phyloP scores from a whole-genome alignment of 2,797 vertebrate genomes.

The Sciaenops ocellatus region DNA sequence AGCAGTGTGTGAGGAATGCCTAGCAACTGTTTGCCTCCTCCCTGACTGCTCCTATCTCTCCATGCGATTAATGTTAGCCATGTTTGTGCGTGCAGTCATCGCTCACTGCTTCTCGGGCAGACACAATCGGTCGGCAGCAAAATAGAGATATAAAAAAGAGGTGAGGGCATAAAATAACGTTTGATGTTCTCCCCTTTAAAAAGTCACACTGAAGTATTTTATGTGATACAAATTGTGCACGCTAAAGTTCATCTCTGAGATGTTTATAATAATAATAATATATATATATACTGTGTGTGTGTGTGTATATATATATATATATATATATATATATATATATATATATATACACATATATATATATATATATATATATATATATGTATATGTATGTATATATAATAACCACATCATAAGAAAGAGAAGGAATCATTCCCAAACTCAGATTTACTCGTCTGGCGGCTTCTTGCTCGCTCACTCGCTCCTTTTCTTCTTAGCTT shows the following conservation, averaged over 20 bases:
- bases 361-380: no score
- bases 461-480: no score
- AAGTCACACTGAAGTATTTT: constrained; percentile 21
- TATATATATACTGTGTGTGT: no score
- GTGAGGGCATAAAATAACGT: constrained; percentile 37
- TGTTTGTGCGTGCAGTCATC: constrained; percentile 20
- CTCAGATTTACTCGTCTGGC: no score
- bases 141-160: constrained; percentile 47
- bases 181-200: constrained; percentile 27
- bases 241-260: constrained; percentile 11
- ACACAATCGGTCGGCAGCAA: constrained; percentile 48
- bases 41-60: constrained; percentile 30
- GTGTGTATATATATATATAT: no score
- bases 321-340: no score
- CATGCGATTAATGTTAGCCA: constrained; percentile 42
- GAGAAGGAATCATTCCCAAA: no score
- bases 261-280: constrained; percentile 2
- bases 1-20: constrained; percentile 16
- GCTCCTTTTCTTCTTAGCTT: no score
- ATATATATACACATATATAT: no score
- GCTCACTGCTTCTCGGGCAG: constrained; percentile 29
- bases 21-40: constrained; percentile 37
- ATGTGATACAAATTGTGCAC: constrained; percentile 26
- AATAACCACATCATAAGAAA: no score
- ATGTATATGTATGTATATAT: no score